Percentiles rank a stretch among this genome's conserved stretches.
Conservation (phyloP, 64 coral and sea anemone species). For the Montipora sp. region DNA sequence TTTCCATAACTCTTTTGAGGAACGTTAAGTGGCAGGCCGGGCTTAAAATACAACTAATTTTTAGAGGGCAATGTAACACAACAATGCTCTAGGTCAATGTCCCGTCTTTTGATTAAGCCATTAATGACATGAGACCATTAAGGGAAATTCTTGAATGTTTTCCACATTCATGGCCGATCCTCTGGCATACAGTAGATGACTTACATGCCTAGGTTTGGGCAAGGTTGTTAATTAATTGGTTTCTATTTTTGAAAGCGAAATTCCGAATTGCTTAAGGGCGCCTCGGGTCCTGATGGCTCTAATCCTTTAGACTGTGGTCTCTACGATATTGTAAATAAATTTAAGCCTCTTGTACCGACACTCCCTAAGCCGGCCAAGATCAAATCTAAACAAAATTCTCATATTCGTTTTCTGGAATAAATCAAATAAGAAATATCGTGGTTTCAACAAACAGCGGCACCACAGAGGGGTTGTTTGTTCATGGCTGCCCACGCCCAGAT, state of each 20-base stretch:
- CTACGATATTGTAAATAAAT: neutral
- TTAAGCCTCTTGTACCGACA: neutral
- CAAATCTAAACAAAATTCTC: neutral
- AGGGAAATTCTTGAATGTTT: neutral
- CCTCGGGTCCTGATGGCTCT: neutral
- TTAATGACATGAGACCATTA: neutral
- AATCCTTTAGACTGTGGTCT: constrained; percentile 10
- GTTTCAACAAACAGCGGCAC: neutral
- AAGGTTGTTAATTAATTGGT: neutral
- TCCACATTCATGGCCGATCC: neutral
- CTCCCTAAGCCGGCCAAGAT: neutral
- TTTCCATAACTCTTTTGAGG: no score
- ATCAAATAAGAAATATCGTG: neutral
- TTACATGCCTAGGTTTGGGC: neutral
- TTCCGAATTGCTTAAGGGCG: neutral
- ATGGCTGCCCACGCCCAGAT: neutral
- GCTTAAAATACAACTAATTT: no score
- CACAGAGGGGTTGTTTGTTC: neutral
- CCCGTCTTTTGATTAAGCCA: neutral
- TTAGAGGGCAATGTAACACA: neutral
- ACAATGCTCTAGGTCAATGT: neutral
- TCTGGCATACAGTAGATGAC: neutral
- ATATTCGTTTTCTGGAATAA: neutral
- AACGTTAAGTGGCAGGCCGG: no score
- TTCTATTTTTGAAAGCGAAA: neutral